Percentiles rank a stretch among this genome's conserved stretches.
Conservation (phyloP, 2,113 vertebrate species). For the Cyanoderma ruficeps region DNA sequence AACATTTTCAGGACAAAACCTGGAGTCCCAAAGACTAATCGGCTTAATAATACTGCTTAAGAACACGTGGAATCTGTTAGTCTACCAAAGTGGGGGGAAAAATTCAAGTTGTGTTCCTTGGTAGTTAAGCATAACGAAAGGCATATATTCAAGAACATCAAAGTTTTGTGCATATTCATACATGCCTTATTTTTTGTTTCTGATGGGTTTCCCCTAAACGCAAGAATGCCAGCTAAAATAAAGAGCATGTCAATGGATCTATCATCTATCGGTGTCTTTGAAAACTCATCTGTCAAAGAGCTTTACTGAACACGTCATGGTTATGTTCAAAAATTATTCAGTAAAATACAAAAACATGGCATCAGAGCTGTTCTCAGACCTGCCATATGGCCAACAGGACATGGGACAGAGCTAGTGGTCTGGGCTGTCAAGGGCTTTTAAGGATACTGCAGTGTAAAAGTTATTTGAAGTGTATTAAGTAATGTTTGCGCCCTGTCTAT, state of each 20-base stretch:
- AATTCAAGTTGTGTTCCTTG: not conserved
- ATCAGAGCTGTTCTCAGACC: not conserved
- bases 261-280: not conserved
- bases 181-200: not conserved
- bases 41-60: not conserved
- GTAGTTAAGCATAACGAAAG: not conserved
- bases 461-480: not conserved
- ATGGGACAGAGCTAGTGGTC: not conserved
- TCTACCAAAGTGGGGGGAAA: not conserved
- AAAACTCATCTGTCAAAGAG: not conserved
- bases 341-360: fast-evolving
- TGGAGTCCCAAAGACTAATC: not conserved
- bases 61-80: not conserved
- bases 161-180: not conserved
- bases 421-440: not conserved
- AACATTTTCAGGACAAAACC: not conserved
- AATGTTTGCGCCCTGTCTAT: not conserved
- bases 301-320: not conserved
- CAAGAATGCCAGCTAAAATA: not conserved
- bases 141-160: not conserved
- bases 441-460: not conserved
- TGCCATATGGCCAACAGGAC: not conserved
- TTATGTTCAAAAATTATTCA: not conserved
- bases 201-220: not conserved
- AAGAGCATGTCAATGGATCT: not conserved